Evolutionary conservation across 1,140 invertebrate species (phyloP).

Genomic region (Drosophila biarmipes): DNA sequence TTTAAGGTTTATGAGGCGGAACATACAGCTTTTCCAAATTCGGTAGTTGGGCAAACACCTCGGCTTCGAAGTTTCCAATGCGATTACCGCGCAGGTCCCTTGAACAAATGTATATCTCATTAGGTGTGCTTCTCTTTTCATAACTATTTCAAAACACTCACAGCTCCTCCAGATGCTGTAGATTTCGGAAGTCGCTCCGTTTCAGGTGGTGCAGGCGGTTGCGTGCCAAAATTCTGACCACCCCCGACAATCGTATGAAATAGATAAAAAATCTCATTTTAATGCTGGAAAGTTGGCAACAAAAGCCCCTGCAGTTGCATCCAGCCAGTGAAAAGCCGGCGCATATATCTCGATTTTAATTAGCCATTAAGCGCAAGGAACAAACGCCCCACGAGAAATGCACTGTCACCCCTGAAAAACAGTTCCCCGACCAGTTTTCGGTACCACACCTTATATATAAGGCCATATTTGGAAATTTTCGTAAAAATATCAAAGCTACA

Average conservation of each 20-base stretch:
- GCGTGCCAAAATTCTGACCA: slow-evolving; percentile 74
- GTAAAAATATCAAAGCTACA: too few species aligned
- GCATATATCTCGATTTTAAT: slow-evolving; percentile 69
- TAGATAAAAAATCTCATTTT: slow-evolving; percentile 63
- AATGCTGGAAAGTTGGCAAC: slow-evolving; percentile 61
- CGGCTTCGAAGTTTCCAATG: slow-evolving; percentile 67
- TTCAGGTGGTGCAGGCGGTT: slow-evolving; percentile 72
- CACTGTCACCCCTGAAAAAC: background rate
- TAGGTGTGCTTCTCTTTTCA: too few species aligned
- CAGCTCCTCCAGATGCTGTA: slow-evolving; percentile 80
- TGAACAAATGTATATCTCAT: background rate
- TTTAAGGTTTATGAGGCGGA: background rate
- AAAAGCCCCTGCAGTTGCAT: slow-evolving; percentile 44
- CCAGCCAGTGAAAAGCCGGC: slow-evolving; percentile 21
- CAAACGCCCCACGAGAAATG: slow-evolving; percentile 15
- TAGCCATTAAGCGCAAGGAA: slow-evolving; percentile 70
- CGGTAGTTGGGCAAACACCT: slow-evolving; percentile 68
- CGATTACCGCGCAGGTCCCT: slow-evolving; percentile 85
- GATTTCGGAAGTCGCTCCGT: slow-evolving; percentile 64
- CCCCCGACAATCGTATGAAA: slow-evolving; percentile 15
- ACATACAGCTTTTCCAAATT: slow-evolving; percentile 84
- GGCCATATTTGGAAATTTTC: too few species aligned
- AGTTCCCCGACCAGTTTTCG: background rate
- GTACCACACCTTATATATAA: background rate
- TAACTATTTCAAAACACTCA: slow-evolving; percentile 58